Evolutionary conservation across 37 sponge, comb jelly and placozoan genomes (phyloP).

Genomic region (Hexactinellida sp.): DNA sequence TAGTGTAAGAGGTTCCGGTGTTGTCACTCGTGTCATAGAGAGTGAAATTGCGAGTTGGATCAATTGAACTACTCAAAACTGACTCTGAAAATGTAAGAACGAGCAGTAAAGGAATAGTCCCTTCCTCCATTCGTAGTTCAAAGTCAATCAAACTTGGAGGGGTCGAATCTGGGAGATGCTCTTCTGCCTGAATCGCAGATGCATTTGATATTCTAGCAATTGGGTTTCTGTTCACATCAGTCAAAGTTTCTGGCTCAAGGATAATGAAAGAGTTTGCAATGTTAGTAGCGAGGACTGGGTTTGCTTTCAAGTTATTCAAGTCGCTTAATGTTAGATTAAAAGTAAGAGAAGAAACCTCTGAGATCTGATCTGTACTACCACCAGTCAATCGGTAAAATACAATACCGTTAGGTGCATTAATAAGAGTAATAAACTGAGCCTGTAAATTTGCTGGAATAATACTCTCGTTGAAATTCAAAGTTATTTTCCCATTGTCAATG

Average conservation of each 20-base stretch:
- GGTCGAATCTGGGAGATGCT: constrained; percentile 42
- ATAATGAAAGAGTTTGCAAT: neutral
- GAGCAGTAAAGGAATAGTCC: constrained; percentile 46
- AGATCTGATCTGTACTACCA: neutral
- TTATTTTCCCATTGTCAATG: neutral
- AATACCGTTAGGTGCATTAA: neutral
- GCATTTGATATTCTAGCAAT: constrained; percentile 21
- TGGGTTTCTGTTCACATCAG: constrained; percentile 39
- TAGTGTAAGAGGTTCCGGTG: constrained; percentile 25
- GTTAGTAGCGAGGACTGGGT: neutral
- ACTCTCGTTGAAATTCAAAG: neutral
- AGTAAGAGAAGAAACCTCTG: neutral
- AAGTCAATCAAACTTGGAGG: constrained; percentile 48
- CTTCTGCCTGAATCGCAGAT: constrained; percentile 32
- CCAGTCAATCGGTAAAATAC: neutral
- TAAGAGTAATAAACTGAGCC: neutral
- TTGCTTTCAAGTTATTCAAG: neutral
- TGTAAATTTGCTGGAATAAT: neutral
- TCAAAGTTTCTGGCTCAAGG: neutral
- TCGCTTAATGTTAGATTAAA: neutral
- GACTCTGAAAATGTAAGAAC: constrained; percentile 67
- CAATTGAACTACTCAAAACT: constrained; percentile 39
- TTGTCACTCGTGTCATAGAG: constrained; percentile 33
- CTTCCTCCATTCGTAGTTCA: constrained; percentile 51
- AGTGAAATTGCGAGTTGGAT: constrained; percentile 29